A percentile compares a stretch with the other conserved stretches of the same genome.
phyloP scores from a whole-genome alignment of 2,888 invertebrate species.

The Elaeidobius kamerunicus region DNA sequence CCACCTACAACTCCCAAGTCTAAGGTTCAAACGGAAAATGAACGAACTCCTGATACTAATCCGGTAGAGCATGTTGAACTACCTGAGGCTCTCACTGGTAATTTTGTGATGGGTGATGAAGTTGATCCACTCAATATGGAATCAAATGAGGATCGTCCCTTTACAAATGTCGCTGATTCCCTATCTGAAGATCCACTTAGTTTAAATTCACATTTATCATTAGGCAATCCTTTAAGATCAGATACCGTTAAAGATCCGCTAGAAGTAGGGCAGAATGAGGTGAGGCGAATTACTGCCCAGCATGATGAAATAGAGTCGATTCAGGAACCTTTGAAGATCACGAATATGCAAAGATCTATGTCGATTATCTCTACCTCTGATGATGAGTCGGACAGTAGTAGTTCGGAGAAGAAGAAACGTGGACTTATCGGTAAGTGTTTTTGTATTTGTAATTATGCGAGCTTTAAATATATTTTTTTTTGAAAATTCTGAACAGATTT shows the following conservation, averaged over 20 bases:
- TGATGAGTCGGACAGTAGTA: slow-evolving; percentile 25
- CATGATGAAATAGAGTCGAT: neutral
- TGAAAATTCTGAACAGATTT: no score
- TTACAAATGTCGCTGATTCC: slow-evolving; percentile 6
- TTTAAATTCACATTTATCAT: slow-evolving; percentile 6
- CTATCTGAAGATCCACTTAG: slow-evolving; percentile 19
- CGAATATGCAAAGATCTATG: slow-evolving; percentile 9
- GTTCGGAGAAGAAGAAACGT: slow-evolving; percentile 15
- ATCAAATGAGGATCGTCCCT: slow-evolving; percentile 5
- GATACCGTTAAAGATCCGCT: neutral
- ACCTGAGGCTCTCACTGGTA: neutral
- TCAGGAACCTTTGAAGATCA: slow-evolving; percentile 9
- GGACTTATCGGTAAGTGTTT: slow-evolving; percentile 21
- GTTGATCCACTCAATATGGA: slow-evolving; percentile 34
- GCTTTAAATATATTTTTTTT: no score
- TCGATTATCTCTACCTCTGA: slow-evolving; percentile 28
- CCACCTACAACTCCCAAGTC: neutral
- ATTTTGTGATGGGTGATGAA: slow-evolving; percentile 10
- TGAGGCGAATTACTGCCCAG: neutral
- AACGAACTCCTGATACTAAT: slow-evolving; percentile 1
- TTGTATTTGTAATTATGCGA: no score
- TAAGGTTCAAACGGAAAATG: neutral
- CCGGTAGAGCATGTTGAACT: slow-evolving; percentile 33
- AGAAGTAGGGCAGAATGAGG: neutral
- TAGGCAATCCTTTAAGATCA: slow-evolving; percentile 11